Conservation (phyloP, 2,888 invertebrate species). For the Oasisia sp. region DNA sequence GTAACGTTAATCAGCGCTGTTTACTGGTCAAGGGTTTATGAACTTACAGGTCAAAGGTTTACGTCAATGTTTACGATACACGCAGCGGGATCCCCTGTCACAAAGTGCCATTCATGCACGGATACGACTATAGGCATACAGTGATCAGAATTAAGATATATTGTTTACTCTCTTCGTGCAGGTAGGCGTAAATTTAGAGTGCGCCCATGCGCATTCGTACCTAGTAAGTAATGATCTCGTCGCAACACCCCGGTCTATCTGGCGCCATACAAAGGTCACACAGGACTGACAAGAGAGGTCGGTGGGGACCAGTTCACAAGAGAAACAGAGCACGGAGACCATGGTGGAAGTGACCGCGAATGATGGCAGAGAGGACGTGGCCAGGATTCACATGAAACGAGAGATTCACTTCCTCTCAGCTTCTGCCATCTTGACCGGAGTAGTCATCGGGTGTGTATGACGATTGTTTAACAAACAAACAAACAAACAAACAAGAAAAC, state of each 20-base stretch:
- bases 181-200: background rate
- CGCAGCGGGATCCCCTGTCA: background rate
- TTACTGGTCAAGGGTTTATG: background rate
- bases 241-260: background rate
- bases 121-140: background rate
- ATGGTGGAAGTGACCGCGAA: background rate
- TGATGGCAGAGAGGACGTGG: background rate
- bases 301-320: background rate
- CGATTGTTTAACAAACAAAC: background rate
- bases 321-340: background rate
- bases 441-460: conserved; percentile 17
- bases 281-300: background rate
- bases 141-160: background rate
- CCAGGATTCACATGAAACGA: background rate
- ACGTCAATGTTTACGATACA: background rate
- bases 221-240: background rate
- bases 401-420: conserved; percentile 21
- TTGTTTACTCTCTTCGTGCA: background rate
- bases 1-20: background rate
- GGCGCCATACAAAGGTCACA: background rate
- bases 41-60: background rate
- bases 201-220: background rate
- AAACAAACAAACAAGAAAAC: background rate
- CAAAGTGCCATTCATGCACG: background rate
- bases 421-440: background rate